Evolutionary conservation across 2,888 invertebrate genomes (phyloP).

Genomic region (Aromia moschata): DNA sequence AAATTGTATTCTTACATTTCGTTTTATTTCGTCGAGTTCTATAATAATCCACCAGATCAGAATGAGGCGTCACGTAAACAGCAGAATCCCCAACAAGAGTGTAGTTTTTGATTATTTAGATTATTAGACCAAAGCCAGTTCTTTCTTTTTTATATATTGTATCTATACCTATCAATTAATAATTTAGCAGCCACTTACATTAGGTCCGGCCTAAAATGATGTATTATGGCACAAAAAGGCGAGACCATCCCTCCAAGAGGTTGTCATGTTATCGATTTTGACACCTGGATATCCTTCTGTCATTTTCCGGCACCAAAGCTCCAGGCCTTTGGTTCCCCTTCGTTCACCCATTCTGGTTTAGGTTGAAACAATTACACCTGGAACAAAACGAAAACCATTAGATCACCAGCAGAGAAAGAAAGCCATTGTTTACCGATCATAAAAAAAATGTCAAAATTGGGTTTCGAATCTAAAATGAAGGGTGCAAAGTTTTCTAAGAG

Average conservation of each 20-base stretch:
- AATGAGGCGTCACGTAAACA: no score
- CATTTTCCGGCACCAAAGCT: slow-evolving; percentile 91
- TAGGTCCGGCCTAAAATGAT: slow-evolving; percentile 93
- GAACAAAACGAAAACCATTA: slow-evolving; percentile 41
- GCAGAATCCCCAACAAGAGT: no score
- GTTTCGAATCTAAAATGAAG: no score
- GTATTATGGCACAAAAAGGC: slow-evolving; percentile 97
- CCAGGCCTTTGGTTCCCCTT: slow-evolving; percentile 88
- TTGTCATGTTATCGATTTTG: slow-evolving; percentile 92
- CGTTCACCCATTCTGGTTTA: slow-evolving; percentile 75
- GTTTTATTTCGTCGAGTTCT: no score
- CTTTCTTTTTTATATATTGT: slow-evolving; percentile 8
- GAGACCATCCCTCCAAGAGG: slow-evolving; percentile 93
- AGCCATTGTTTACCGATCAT: no score
- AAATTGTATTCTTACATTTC: no score
- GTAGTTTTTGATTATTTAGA: no score
- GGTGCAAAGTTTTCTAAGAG: no score
- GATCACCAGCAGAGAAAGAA: no score
- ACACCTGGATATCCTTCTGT: slow-evolving; percentile 91
- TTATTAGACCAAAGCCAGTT: no score
- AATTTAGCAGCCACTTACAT: slow-evolving; percentile 77
- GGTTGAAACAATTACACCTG: slow-evolving; percentile 19
- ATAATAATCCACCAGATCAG: no score
- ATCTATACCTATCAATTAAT: background rate
- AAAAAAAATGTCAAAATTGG: no score